These are phyloP conservation scores for Temnothorax longispinosus DNA, from an alignment of 1,140 invertebrate genomes.

Conservation along the genomic window DNA sequence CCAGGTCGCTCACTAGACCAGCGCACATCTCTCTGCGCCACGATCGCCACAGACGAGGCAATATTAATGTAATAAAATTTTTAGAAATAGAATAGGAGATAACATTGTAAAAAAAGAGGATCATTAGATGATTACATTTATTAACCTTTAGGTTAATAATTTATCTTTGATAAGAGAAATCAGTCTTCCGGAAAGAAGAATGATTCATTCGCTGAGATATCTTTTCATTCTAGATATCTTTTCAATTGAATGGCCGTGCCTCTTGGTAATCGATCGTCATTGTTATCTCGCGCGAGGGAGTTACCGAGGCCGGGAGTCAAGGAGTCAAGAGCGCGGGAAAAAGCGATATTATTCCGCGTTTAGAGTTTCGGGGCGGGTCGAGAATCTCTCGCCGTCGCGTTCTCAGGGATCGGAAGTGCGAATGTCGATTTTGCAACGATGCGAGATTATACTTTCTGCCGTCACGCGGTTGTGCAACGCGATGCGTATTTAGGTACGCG, in stretches of 20 bases:
- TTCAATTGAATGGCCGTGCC: slow-evolving; percentile 3
- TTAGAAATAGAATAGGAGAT: not conserved
- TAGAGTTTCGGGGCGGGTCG: slow-evolving; percentile 40
- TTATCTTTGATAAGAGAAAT: slow-evolving; percentile 13
- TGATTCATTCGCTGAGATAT: not conserved
- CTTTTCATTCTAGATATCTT: slow-evolving; percentile 1
- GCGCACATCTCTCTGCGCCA: too few species aligned
- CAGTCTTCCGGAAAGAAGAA: not conserved
- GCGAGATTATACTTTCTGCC: slow-evolving; percentile 49
- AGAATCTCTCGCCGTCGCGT: slow-evolving; percentile 39
- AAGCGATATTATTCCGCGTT: slow-evolving; percentile 10
- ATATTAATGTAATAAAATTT: too few species aligned
- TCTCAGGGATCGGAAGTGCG: slow-evolving; percentile 53
- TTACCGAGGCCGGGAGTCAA: slow-evolving; percentile 19
- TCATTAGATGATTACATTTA: not conserved
- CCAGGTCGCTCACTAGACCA: too few species aligned
- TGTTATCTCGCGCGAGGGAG: not conserved
- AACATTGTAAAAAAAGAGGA: not conserved
- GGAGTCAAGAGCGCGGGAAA: slow-evolving; percentile 46
- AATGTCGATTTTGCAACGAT: slow-evolving; percentile 44
- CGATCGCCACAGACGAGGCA: too few species aligned
- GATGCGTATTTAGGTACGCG: slow-evolving; percentile 36
- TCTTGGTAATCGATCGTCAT: slow-evolving; percentile 47
- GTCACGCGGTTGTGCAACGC: slow-evolving; percentile 19
- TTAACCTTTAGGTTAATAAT: not conserved